Percentiles rank a stretch among this genome's conserved stretches.
Conservation (phyloP, 2,888 invertebrate genomes). For the Phanerotoma sp. region DNA sequence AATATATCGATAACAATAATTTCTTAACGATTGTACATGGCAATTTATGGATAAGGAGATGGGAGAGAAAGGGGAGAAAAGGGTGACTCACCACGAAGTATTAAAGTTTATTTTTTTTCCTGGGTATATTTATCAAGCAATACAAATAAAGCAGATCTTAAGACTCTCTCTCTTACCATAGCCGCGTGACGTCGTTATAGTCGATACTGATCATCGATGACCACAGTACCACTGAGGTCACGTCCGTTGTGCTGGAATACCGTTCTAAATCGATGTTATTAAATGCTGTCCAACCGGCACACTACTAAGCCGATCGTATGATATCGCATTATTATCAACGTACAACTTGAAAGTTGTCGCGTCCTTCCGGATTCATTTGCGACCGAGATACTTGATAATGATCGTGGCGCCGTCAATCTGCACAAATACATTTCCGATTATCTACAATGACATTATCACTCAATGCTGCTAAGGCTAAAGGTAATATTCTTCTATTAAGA, state of each 20-base stretch:
- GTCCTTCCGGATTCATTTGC: slow-evolving; percentile 4
- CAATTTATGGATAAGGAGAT: slow-evolving; percentile 14
- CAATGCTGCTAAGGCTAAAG: too few species aligned
- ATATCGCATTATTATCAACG: slow-evolving; percentile 8
- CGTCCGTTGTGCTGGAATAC: slow-evolving; percentile 16
- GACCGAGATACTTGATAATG: background rate
- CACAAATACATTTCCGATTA: too few species aligned
- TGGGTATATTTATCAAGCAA: slow-evolving; percentile 4
- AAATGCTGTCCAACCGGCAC: slow-evolving; percentile 19
- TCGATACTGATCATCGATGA: slow-evolving; percentile 30
- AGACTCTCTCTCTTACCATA: slow-evolving; percentile 1
- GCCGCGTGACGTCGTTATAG: slow-evolving; percentile 30
- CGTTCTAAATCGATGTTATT: slow-evolving; percentile 24
- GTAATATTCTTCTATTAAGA: background rate
- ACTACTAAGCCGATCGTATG: slow-evolving; percentile 6
- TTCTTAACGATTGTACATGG: slow-evolving; percentile 8
- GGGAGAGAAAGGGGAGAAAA: too few species aligned
- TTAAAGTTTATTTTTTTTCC: slow-evolving; percentile 1
- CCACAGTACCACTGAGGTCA: slow-evolving; percentile 22
- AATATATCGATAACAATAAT: slow-evolving; percentile 21
- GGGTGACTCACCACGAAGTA: background rate
- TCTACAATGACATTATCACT: too few species aligned
- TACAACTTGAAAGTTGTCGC: slow-evolving; percentile 3
- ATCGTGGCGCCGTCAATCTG: too few species aligned
- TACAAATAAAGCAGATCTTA: slow-evolving; percentile 4